These are phyloP conservation scores for Dendropsophus ebraccatus DNA, from an alignment of 2,113 vertebrate genomes.

Conservation along the genomic window DNA sequence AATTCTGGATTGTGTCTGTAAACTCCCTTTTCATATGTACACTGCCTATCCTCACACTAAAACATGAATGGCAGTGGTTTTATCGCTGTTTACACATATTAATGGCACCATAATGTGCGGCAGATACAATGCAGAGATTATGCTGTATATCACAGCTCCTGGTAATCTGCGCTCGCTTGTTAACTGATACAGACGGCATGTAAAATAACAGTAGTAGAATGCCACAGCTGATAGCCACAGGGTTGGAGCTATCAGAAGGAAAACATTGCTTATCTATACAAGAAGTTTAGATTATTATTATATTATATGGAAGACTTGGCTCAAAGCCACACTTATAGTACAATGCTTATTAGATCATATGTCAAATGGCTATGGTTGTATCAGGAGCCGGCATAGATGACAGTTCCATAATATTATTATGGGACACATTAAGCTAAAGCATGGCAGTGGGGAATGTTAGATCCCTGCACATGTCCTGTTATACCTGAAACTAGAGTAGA, in stretches of 20 bases:
- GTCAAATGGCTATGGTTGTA: not conserved
- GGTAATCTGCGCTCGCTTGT: not conserved
- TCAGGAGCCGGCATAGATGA: not conserved
- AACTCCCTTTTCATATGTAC: constrained; percentile 20
- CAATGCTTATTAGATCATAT: not conserved
- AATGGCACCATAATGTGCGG: not conserved
- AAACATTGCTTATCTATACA: not conserved
- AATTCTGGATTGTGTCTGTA: constrained; percentile 25
- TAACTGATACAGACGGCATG: not conserved
- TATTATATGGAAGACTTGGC: not conserved
- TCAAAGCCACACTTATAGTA: not conserved
- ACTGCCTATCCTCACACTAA: not conserved
- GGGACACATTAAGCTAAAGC: not conserved
- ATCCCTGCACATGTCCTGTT: not conserved
- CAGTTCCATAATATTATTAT: not conserved
- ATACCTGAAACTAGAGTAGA: not conserved
- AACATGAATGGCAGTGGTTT: constrained; percentile 24
- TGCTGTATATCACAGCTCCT: not conserved
- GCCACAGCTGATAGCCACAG: not conserved
- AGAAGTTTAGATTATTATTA: not conserved
- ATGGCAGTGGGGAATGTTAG: not conserved
- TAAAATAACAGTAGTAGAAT: constrained; percentile 3
- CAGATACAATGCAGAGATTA: constrained; percentile 33
- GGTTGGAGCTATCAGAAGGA: not conserved
- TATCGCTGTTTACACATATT: constrained; percentile 37